These are phyloP conservation scores for Trididemnum clinides DNA, from an alignment of 23 tunicate genomes.

Conservation along the genomic window DNA sequence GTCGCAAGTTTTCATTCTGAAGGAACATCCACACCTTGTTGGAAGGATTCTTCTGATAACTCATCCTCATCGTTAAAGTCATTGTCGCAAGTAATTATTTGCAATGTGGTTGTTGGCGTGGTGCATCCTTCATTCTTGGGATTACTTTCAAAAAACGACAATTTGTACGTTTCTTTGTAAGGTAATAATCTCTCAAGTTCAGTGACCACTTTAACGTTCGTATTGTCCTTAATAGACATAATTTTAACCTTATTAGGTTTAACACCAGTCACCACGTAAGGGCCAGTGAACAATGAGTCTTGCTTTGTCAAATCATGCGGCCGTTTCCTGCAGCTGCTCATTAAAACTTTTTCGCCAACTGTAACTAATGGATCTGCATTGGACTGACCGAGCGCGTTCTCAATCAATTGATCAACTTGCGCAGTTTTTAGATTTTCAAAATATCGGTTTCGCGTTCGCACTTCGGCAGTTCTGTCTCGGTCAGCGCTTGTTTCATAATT, in stretches of 20 bases:
- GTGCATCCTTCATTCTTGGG: neutral
- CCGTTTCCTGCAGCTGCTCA: constrained; percentile 41
- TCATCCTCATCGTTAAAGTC: too few relatives aligned
- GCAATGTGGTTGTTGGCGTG: neutral
- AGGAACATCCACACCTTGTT: too few relatives aligned
- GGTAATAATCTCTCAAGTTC: constrained; percentile 25
- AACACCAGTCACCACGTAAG: constrained; percentile 45
- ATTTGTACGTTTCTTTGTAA: constrained; percentile 43
- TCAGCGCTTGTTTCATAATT: constrained; percentile 33
- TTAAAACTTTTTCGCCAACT: constrained; percentile 59
- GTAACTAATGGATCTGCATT: constrained; percentile 21
- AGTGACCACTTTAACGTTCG: constrained; percentile 31
- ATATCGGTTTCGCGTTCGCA: constrained; percentile 30
- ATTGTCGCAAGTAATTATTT: neutral
- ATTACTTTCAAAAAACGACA: constrained; percentile 41
- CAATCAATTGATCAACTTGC: constrained; percentile 26
- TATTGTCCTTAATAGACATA: constrained; percentile 42
- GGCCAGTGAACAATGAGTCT: constrained; percentile 34
- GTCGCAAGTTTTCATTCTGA: too few relatives aligned
- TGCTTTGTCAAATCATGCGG: neutral
- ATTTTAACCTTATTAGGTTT: constrained; percentile 54
- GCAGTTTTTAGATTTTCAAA: constrained; percentile 24
- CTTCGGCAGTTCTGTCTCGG: constrained; percentile 7
- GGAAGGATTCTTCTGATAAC: too few relatives aligned
- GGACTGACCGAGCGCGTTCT: constrained; percentile 22